A percentile compares a stretch with the other conserved stretches of the same genome.
phyloP scores from a whole-genome alignment of 2,888 invertebrate species.

The Gastracanthus pulcherrimus region DNA sequence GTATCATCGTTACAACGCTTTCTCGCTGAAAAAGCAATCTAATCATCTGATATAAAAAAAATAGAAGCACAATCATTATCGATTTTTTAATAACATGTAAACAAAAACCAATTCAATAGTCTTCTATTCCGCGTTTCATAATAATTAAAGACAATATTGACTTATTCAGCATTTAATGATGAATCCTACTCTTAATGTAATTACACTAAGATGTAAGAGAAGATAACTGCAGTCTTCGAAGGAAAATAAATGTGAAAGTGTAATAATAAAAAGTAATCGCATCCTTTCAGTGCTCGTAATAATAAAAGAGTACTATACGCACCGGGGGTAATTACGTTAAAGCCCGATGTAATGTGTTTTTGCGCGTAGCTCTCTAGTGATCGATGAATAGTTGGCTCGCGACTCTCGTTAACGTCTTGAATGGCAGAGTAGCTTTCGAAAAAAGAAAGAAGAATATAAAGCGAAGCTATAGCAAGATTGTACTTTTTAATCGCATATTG shows the following conservation, averaged over 20 bases:
- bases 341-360: constrained; percentile 33
- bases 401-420: constrained; percentile 19
- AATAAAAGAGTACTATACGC: constrained; percentile 10
- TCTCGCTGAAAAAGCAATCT: too few species aligned
- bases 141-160: background rate
- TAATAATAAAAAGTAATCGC: constrained; percentile 23
- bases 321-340: constrained; percentile 25
- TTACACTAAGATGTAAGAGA: background rate
- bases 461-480: background rate
- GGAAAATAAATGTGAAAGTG: background rate
- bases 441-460: background rate
- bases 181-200: background rate
- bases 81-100: background rate
- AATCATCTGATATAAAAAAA: too few species aligned
- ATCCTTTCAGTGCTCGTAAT: constrained; percentile 5
- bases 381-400: constrained; percentile 23
- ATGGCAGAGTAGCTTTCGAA: background rate
- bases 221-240: background rate
- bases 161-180: background rate
- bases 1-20: too few species aligned
- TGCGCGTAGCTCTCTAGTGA: background rate
- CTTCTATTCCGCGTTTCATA: background rate
- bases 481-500: too few species aligned
- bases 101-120: background rate
- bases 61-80: too few species aligned